Evolutionary conservation across 2,888 invertebrate genomes (phyloP), one percentile per base, ranked within the genome.

Genomic region (Eulithis testata): DNA sequence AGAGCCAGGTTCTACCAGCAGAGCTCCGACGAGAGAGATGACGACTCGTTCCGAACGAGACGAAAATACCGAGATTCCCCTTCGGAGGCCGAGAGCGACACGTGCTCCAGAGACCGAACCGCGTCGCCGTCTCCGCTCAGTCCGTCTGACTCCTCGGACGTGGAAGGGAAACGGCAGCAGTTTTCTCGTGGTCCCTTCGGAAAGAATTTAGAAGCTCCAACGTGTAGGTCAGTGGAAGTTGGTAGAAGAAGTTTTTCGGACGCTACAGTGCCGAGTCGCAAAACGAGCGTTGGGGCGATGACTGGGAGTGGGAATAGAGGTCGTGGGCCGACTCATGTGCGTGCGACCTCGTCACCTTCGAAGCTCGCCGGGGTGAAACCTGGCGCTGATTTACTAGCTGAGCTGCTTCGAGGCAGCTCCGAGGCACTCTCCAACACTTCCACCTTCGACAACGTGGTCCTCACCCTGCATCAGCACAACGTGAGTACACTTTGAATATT

Each of bases 271-370:
- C 95, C 95, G 52, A 80, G 94, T 76, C 90, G 95, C 52, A 95
- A 95, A 83, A 93, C 94, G 54, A 95, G 95, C 77, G 95, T 95
- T 27, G 94, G 94, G 70, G 90, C 89, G n/a, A 86, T 88, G 66
- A 82, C 90, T 45, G 84, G 85, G 36, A 79, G 84, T 49, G 85
- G 85, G 64, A 80, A 81, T 6, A 87, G 89, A 65, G 85, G 92
- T 76, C 92, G 93, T 72, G 94, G 91, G 60, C 92, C 94, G 2
- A 90, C 94, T 31, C 97, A 97, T 85, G 96, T 96, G 73, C 89
- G 97, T 74, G 96, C 96, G 6, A 96, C 96, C 12, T 97, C 96
- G 8, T 96, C 96, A 74, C 97, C 97, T 43, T 96, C 96, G 14
- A 96, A 97, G 84, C 91, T 97, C 72, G 96, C 95, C 78, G 95